Percentiles rank a stretch among this genome's conserved stretches.
Evolutionary conservation across 2,888 invertebrate species (phyloP).

Genomic region (Cheilosia impressa): DNA sequence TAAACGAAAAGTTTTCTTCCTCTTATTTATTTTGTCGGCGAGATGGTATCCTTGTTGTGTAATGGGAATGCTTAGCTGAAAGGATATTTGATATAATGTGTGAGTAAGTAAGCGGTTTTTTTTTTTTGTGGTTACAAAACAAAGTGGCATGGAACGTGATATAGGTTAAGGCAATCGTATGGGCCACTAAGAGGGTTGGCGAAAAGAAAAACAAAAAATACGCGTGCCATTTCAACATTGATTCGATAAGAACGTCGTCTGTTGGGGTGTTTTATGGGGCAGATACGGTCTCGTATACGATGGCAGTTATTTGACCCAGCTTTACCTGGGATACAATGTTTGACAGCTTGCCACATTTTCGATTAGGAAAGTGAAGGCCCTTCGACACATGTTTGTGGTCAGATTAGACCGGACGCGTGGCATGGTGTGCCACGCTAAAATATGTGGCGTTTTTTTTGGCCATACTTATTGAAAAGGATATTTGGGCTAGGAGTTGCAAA

Average conservation of each 20-base stretch:
- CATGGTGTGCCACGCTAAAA: no score
- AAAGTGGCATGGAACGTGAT: conserved; percentile 39
- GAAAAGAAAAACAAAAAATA: background rate
- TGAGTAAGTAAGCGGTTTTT: conserved; percentile 16
- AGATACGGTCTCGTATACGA: no score
- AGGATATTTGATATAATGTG: conserved; percentile 45
- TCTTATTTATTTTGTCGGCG: conserved; percentile 32
- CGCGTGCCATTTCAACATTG: conserved; percentile 8
- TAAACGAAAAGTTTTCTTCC: conserved; percentile 28
- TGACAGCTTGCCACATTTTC: background rate
- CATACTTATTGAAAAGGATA: no score
- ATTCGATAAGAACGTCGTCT: background rate
- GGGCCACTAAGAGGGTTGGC: background rate
- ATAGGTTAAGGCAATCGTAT: conserved; percentile 6
- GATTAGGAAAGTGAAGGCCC: background rate
- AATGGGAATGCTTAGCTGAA: conserved; percentile 45
- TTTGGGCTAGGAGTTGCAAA: no score
- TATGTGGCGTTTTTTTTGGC: no score
- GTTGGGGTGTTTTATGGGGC: background rate
- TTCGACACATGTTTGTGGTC: background rate
- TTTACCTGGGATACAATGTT: background rate
- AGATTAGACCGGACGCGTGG: background rate
- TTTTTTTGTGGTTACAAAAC: conserved; percentile 35
- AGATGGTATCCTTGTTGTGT: conserved; percentile 52
- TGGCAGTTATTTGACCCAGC: background rate